These are phyloP conservation scores for Cherax quadricarinatus DNA, from an alignment of 1,140 invertebrate genomes.

Conservation along the genomic window DNA sequence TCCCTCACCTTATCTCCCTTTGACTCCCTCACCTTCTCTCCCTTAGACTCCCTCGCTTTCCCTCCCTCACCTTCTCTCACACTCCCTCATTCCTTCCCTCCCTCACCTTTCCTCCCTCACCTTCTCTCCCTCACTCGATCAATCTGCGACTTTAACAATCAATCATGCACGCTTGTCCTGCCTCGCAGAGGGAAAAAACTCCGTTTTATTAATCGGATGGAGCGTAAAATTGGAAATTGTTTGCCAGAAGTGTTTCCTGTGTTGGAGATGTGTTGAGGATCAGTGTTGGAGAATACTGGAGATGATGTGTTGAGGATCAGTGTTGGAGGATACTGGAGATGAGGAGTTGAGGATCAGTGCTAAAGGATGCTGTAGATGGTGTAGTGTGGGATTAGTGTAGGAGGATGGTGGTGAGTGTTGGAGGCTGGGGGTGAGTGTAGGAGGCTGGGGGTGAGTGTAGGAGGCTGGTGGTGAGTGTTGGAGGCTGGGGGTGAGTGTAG, in stretches of 20 bases:
- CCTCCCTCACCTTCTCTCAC: no score
- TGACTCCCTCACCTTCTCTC: no score
- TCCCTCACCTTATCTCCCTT: no score
- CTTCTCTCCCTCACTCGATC: not conserved
- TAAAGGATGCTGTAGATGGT: not conserved
- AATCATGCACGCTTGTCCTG: conserved; percentile 16
- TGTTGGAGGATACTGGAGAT: not conserved
- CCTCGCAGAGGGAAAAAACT: not conserved
- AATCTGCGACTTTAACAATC: conserved; percentile 4
- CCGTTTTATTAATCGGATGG: conserved; percentile 34
- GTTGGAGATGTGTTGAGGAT: no score
- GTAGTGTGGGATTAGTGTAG: not conserved
- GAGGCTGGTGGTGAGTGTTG: no score
- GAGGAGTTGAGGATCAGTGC: not conserved
- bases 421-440: no score
- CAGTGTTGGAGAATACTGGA: no score
- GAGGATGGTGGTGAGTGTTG: no score
- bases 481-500: no score
- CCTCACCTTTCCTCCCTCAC: not conserved
- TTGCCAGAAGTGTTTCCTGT: not conserved
- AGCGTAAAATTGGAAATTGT: conserved; percentile 34
- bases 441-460: no score
- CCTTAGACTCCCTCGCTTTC: no score
- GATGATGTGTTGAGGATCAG: not conserved
- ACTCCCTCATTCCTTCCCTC: no score